Evolutionary conservation across 1,140 invertebrate genomes (phyloP), one percentile per base, ranked within the genome.

Genomic region (Apis dorsata): DNA sequence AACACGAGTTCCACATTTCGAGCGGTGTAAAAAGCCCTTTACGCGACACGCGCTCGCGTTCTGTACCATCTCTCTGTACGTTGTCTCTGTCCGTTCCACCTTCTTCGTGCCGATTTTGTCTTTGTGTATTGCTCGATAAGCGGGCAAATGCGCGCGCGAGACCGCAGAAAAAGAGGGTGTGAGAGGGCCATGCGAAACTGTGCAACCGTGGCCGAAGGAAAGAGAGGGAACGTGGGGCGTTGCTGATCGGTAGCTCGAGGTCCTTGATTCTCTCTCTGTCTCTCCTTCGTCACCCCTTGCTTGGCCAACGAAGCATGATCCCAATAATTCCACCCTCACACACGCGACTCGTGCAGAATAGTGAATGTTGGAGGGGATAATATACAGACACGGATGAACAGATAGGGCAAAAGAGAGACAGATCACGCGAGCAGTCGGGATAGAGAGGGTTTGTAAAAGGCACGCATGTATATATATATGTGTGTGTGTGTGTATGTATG

Each of bases 281-380:
- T 53, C 69, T 75, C 70, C 59, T 73, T 73, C 21, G 21, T n/a
- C 57, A 13, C 53, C 79, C 44, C 68, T 83, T 73, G 74, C 55
- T 71, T 70, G 71, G 55, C 74, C 78, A 62, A 65, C 84, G 65
- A 73, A 70, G 76, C 73, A 79, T 83, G 80, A 87, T 89, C 86
- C 84, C 81, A 82, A 86, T 86, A 90, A 87, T 89, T 89, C 76
- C 87, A 89, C 90, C 86, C 87, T 86, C 88, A 78, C 86, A 88
- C 84, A 83, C 70, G 86, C 75, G 79, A 76, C 49, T 70, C 66
- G 74, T 24, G 51, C 74, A 19, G 68, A 59, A 68, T 24, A 57
- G 5, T 13, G 5, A 17, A 44, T 7, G 71, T 4, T 44, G 70
- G 60, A n/a, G 55, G 73, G 73, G 77, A 72, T 82, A 82, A 53